Percentiles rank a stretch among this genome's conserved stretches.
Conservation (phyloP, 2,113 vertebrate species). For the Cyrtonyx montezumae region DNA sequence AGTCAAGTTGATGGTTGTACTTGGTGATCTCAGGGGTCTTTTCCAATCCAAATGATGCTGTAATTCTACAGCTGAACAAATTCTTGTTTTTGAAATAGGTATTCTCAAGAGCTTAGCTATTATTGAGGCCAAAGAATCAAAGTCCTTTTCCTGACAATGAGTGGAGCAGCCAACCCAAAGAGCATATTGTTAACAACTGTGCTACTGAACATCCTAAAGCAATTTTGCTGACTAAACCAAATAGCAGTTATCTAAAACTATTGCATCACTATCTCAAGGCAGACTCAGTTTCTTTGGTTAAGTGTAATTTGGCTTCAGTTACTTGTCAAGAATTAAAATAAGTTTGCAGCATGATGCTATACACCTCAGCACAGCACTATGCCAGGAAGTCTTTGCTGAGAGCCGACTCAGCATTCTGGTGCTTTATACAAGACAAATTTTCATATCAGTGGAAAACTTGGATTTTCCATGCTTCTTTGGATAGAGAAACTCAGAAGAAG, state of each 20-base stretch:
- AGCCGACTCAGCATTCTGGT: neutral
- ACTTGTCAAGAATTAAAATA: neutral
- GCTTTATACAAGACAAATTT: neutral
- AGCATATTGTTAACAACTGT: neutral
- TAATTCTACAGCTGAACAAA: neutral
- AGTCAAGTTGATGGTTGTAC: neutral
- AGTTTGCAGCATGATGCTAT: neutral
- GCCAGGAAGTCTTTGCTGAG: neutral
- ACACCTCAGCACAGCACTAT: neutral
- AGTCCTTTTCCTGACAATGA: neutral
- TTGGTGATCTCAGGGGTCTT: neutral
- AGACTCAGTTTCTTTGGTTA: neutral
- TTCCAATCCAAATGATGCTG: neutral
- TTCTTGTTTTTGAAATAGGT: neutral
- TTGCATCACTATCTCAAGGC: neutral
- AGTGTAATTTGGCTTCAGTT: neutral
- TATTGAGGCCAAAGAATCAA: neutral
- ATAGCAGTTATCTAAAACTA: neutral
- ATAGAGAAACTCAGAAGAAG: neutral
- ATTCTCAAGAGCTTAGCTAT: no score
- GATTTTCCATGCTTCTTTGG: neutral
- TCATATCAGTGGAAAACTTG: neutral
- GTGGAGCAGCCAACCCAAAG: neutral
- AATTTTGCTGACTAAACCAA: neutral
- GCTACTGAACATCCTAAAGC: neutral